These are phyloP conservation scores for Halictus rubicundus DNA, from an alignment of 1,140 invertebrate species.

Conservation along the genomic window DNA sequence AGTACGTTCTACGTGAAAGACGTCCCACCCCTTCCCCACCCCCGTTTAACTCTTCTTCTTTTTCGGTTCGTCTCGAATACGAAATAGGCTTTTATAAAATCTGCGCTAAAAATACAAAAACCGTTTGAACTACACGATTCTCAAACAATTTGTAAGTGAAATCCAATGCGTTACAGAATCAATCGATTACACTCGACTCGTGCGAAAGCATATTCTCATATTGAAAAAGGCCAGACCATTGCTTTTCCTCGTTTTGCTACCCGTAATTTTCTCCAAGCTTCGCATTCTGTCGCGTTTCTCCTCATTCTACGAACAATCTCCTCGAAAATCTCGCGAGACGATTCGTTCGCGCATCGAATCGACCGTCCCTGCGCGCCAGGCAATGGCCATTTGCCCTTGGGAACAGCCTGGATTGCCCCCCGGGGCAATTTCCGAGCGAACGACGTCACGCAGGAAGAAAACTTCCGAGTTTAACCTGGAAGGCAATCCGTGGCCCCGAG, in stretches of 20 bases:
- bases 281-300: not conserved
- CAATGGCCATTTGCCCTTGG: too few relatives aligned
- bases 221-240: constrained; percentile 23
- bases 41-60: not conserved
- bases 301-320: not conserved
- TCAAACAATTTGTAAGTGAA: constrained; percentile 65
- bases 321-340: constrained; percentile 15
- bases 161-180: constrained; percentile 34
- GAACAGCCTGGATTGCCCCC: too few relatives aligned
- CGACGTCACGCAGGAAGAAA: too few relatives aligned
- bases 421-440: too few relatives aligned
- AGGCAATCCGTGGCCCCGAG: not conserved
- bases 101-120: constrained; percentile 74
- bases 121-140: constrained; percentile 62
- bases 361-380: not conserved
- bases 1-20: constrained; percentile 35
- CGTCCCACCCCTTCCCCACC: not conserved
- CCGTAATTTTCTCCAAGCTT: not conserved
- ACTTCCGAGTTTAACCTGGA: too few relatives aligned
- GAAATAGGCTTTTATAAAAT: constrained; percentile 53
- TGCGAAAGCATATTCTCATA: constrained; percentile 20
- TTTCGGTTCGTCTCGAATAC: constrained; percentile 27
- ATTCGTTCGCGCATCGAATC: not conserved
- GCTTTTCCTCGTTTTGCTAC: not conserved
- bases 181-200: constrained; percentile 20